Base-by-base conservation (phyloP, 2,888 invertebrate species). In the Lucinisca nassula region DNA sequence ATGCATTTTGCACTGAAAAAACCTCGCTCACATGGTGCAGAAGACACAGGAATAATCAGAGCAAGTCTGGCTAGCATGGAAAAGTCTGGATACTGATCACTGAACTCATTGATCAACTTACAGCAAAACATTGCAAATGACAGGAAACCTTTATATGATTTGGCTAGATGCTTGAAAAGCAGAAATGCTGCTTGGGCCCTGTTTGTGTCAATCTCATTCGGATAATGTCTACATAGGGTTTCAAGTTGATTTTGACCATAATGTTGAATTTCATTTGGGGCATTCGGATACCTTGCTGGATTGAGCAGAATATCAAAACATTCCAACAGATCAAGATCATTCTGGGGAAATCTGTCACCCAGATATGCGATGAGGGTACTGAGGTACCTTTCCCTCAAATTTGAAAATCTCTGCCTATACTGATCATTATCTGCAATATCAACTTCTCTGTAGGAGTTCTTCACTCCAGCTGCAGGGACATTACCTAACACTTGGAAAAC, bases 11-110 rank as follows among this genome's bases (percentile, higher is more conserved):
- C 0, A 74, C 40, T 30, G 84, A 87, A 45, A 82, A 89, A 85
- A 0, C 89, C 89, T 38, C 86, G 79, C 40, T 89, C 84, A 89
- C 89, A 89, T 30, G 86, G 83, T 37, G 85, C 87, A 75, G 55
- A 67, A 21, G 90, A 90, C 4, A 90, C 90, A 40, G 90, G 90
- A 24, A 87, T 83, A 1, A 85, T 49, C 24, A 84, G 14, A 32
- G 87, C 90, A n/a, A 85, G 76, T 38, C 24, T 51, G 2, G 85
- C 83, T 27, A 90, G 61, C 17, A 24, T 61, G 27, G 72, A 81
- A 73, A 82, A 77, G 37, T 82, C 82, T 37, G 82, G 82, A 55
- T 77, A 82, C 24, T 45, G 30, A 27, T 82, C 82, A 32, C 21
- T 30, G 27, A 1, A 67, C 10, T 75, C 82, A 45, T 40, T 77